Conservation (phyloP, 2,113 vertebrate genomes). For the Pygoscelis antarcticus region DNA sequence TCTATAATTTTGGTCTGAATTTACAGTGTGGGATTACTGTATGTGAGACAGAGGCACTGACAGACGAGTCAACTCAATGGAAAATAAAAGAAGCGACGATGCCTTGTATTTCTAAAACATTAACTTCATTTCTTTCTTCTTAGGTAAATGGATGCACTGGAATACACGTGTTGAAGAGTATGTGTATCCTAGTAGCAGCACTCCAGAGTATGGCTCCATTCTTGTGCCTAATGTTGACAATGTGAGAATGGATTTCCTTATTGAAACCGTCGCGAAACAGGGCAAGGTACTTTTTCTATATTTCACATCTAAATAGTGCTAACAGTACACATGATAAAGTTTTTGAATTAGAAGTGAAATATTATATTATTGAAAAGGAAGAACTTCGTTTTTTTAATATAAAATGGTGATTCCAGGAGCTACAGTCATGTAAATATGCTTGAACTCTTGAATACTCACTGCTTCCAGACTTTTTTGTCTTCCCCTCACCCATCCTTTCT, state of each 20-base stretch:
- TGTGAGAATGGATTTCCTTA: slow-evolving; percentile 91
- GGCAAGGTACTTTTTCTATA: slow-evolving; percentile 81
- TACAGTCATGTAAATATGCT: background rate
- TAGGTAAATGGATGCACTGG: slow-evolving; percentile 94
- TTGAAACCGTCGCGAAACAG: slow-evolving; percentile 90
- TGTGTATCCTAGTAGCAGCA: slow-evolving; percentile 82
- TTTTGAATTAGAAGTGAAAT: background rate
- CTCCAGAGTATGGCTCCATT: slow-evolving; percentile 89
- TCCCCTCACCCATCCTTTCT: background rate
- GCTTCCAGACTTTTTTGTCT: background rate
- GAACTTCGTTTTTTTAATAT: rapidly evolving
- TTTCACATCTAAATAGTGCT: background rate
- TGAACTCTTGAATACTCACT: background rate
- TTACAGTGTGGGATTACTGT: background rate
- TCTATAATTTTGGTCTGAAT: background rate
- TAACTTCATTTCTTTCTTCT: background rate
- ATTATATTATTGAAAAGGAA: background rate
- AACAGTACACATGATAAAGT: background rate
- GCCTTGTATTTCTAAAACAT: background rate
- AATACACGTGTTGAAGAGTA: slow-evolving; percentile 84
- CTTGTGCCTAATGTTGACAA: slow-evolving; percentile 96
- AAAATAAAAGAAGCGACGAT: background rate
- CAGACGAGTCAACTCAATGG: background rate
- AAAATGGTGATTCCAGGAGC: background rate
- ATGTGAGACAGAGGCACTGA: background rate